Conservation (phyloP, 2,888 invertebrate genomes). For the Pomacea canaliculata region DNA sequence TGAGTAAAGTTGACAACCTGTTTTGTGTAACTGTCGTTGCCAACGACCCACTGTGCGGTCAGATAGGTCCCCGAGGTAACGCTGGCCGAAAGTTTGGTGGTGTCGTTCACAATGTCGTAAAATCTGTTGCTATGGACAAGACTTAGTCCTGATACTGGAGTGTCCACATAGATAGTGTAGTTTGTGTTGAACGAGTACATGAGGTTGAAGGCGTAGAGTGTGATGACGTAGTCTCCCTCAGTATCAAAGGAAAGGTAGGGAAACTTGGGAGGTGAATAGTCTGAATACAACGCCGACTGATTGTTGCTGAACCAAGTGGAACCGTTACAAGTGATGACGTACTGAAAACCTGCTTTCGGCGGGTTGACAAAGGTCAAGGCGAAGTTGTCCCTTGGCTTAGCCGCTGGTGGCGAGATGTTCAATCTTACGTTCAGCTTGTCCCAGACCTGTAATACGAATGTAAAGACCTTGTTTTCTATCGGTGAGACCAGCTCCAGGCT, state of each 20-base stretch:
- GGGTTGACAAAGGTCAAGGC: not conserved
- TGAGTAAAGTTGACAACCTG: no score
- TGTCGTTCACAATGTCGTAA: no score
- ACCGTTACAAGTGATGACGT: not conserved
- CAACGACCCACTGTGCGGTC: no score
- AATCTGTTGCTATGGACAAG: not conserved
- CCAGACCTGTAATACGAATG: not conserved
- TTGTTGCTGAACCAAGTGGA: not conserved
- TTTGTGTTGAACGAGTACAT: not conserved
- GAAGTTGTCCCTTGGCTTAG: not conserved
- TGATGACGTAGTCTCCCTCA: not conserved
- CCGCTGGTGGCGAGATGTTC: not conserved
- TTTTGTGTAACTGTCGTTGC: no score
- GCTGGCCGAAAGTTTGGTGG: not conserved
- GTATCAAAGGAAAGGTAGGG: not conserved
- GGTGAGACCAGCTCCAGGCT: not conserved
- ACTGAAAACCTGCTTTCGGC: not conserved
- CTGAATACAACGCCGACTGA: not conserved
- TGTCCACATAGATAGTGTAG: not conserved
- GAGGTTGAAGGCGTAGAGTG: not conserved
- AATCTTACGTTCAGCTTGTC: not conserved
- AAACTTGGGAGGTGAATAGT: not conserved
- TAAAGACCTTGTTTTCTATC: not conserved
- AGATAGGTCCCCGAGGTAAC: not conserved
- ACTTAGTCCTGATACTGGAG: not conserved